Conservation (phyloP, 2,888 invertebrate species). For the Drosophila phalerata region DNA sequence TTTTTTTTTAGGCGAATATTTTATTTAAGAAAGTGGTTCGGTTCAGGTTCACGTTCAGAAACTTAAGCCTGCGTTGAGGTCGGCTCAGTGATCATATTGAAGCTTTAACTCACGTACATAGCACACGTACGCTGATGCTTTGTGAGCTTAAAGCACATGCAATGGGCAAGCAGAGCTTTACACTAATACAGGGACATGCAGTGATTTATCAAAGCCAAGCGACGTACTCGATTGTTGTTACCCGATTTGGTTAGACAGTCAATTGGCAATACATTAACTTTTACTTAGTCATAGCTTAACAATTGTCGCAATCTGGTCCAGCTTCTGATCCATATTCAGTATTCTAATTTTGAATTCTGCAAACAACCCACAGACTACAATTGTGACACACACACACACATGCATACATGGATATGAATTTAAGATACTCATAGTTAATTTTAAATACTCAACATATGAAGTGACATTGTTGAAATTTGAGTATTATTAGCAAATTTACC, state of each 20-base stretch:
- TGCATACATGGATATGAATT: slow-evolving; percentile 15
- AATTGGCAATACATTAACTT: slow-evolving; percentile 48
- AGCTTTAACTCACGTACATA: slow-evolving; percentile 14
- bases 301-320: slow-evolving; percentile 60
- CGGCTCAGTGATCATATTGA: background rate
- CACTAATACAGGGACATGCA: slow-evolving; percentile 12
- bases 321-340: slow-evolving; percentile 50
- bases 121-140: no score
- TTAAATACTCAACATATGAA: slow-evolving; percentile 43
- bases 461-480: slow-evolving; percentile 70
- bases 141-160: slow-evolving; percentile 7
- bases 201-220: slow-evolving; percentile 20
- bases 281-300: slow-evolving; percentile 54
- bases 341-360: slow-evolving; percentile 53
- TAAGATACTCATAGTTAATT: slow-evolving; percentile 53
- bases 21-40: no score
- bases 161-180: background rate
- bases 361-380: slow-evolving; percentile 40
- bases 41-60: no score
- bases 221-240: slow-evolving; percentile 13
- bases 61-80: background rate
- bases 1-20: no score
- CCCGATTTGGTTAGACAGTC: slow-evolving; percentile 50
- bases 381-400: slow-evolving; percentile 8
- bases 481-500: slow-evolving; percentile 80